phyloP scores from a whole-genome alignment of 2,113 vertebrate species.

The Neotragus moschatus region DNA sequence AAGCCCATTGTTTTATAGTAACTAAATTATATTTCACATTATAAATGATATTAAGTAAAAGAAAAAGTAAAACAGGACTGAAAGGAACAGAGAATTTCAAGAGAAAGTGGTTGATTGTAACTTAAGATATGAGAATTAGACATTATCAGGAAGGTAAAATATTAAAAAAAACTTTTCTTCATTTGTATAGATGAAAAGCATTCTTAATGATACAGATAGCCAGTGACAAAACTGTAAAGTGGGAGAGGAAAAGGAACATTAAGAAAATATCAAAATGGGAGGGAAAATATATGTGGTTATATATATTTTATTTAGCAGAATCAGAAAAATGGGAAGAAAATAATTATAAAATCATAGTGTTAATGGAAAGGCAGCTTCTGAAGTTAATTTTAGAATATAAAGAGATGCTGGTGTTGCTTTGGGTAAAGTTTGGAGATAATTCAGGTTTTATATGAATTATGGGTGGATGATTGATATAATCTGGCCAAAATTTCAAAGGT shows the following conservation, averaged over 20 bases:
- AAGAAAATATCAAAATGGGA: neutral
- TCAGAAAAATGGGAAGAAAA: neutral
- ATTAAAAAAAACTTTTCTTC: neutral
- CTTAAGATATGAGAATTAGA: no score
- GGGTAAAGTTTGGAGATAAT: neutral
- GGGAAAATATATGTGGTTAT: neutral
- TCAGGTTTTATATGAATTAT: neutral
- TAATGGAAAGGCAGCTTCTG: neutral
- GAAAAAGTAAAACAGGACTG: neutral
- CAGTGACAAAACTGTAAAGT: neutral
- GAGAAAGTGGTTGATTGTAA: neutral
- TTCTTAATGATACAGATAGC: neutral
- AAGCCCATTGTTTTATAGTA: neutral
- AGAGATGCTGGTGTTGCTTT: neutral
- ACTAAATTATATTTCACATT: neutral
- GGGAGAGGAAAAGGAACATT: neutral
- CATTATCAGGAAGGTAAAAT: neutral
- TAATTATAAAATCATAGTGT: neutral
- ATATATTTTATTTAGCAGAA: no score
- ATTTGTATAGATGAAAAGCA: neutral
- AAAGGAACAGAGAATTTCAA: neutral
- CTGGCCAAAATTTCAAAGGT: neutral
- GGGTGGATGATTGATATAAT: neutral
- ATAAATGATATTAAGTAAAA: neutral
- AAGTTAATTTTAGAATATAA: neutral